Percentiles rank a stretch among this genome's conserved stretches.
These are phyloP conservation scores for Harpagus bidentatus DNA, from an alignment of 2,113 vertebrate species.

Conservation along the genomic window DNA sequence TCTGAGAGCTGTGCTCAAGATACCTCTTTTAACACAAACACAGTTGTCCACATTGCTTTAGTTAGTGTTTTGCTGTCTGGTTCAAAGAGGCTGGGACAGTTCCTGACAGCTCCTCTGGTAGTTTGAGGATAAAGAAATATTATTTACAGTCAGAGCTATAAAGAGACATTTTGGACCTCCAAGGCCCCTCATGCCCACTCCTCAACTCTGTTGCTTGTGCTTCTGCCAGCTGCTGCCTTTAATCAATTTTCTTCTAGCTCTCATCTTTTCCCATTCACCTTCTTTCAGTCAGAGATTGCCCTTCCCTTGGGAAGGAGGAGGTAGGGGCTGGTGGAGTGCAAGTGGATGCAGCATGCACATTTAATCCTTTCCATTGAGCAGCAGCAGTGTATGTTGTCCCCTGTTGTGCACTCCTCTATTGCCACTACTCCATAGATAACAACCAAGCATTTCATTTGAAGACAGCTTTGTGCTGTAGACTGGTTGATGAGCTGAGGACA, in stretches of 20 bases:
- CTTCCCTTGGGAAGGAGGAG: neutral
- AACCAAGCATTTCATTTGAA: neutral
- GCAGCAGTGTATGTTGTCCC: neutral
- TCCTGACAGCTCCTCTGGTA: neutral
- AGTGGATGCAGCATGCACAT: accelerated
- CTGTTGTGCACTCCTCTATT: neutral
- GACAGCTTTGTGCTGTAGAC: neutral
- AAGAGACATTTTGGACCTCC: neutral
- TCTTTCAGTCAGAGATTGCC: neutral
- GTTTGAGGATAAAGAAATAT: neutral
- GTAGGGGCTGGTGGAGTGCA: neutral
- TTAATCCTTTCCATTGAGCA: neutral
- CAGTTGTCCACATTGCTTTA: neutral
- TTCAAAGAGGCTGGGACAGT: neutral
- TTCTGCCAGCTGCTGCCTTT: neutral
- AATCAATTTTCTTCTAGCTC: neutral
- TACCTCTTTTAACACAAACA: neutral
- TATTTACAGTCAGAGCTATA: neutral
- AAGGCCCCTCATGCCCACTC: neutral
- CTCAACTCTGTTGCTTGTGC: neutral
- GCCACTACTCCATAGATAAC: neutral
- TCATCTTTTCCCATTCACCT: neutral
- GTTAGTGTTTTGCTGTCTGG: neutral
- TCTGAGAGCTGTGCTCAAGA: neutral
- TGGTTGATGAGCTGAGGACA: neutral